phyloP scores from a whole-genome alignment of 1,140 invertebrate genomes.

The Atopsyche davidsoni region DNA sequence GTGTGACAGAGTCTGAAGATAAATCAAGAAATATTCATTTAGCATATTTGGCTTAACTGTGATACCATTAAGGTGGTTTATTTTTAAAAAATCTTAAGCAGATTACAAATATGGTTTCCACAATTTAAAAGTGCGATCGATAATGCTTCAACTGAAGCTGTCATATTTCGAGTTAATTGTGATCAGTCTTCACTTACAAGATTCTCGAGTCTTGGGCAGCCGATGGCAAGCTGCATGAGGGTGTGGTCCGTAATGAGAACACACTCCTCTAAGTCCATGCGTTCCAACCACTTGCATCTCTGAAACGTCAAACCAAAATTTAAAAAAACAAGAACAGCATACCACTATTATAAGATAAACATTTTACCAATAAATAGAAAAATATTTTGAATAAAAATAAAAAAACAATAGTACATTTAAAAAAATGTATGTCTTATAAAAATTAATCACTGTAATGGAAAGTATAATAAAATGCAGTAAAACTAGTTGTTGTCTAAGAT shows the following conservation, averaged over 20 bases:
- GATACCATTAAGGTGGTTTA: too few species aligned
- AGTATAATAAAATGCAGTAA: too few species aligned
- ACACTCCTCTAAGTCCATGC: constrained; percentile 99
- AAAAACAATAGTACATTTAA: neutral
- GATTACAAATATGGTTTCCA: too few species aligned
- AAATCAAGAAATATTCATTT: too few species aligned
- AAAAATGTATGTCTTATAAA: too few species aligned
- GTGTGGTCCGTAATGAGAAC: constrained; percentile 93
- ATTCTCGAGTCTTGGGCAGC: constrained; percentile 90
- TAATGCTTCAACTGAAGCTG: too few species aligned
- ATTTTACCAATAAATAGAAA: constrained; percentile 4
- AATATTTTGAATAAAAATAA: neutral
- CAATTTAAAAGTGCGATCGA: too few species aligned
- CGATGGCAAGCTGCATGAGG: constrained; percentile 84
- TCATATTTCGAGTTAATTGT: too few species aligned
- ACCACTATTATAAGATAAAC: neutral
- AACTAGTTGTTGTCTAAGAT: too few species aligned
- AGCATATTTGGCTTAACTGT: too few species aligned
- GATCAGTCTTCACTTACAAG: too few species aligned
- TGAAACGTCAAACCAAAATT: constrained; percentile 39
- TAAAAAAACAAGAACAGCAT: neutral
- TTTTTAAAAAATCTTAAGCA: too few species aligned
- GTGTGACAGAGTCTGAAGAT: constrained; percentile 86
- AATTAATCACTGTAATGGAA: neutral
- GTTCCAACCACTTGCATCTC: constrained; percentile 91